A percentile compares a stretch with the other conserved stretches of the same genome.
Evolutionary conservation across 2,797 vertebrate species (phyloP).

Genomic region (Ctenochaetus hawaiiensis): DNA sequence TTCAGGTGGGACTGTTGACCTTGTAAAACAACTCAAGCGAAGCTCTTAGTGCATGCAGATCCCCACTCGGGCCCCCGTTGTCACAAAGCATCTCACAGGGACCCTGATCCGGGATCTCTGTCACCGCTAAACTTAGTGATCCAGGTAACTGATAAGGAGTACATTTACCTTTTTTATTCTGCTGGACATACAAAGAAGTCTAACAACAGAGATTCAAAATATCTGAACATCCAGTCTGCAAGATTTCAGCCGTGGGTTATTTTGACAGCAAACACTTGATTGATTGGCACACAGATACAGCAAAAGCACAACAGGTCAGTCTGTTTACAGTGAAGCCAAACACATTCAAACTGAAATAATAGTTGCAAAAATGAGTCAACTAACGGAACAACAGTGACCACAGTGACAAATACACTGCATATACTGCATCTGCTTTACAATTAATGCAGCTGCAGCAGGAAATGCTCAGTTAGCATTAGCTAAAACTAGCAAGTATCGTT

Average conservation of each 20-base stretch:
- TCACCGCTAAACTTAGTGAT: slow-evolving; percentile 15
- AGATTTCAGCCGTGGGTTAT: no score
- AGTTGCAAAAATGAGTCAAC: no score
- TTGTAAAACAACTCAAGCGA: slow-evolving; percentile 61
- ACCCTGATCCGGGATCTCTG: slow-evolving; percentile 38
- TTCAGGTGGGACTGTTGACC: slow-evolving; percentile 67
- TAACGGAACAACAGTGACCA: neutral
- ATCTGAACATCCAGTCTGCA: no score
- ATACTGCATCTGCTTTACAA: slow-evolving; percentile 1
- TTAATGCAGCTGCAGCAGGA: neutral
- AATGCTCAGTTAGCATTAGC: neutral
- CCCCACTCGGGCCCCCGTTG: slow-evolving; percentile 4
- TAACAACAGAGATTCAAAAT: neutral
- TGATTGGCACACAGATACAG: neutral
- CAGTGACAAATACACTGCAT: neutral
- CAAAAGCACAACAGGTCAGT: no score
- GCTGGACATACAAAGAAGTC: neutral
- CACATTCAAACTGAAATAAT: no score
- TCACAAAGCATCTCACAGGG: slow-evolving; percentile 38
- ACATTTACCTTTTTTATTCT: neutral
- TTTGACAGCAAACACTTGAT: no score
- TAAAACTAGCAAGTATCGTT: no score
- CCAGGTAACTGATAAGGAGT: neutral
- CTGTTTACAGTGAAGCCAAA: no score
- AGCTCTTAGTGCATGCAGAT: slow-evolving; percentile 32